Evolutionary conservation across 2,797 vertebrate genomes (phyloP).

Genomic region (Neolamprologus multifasciatus): DNA sequence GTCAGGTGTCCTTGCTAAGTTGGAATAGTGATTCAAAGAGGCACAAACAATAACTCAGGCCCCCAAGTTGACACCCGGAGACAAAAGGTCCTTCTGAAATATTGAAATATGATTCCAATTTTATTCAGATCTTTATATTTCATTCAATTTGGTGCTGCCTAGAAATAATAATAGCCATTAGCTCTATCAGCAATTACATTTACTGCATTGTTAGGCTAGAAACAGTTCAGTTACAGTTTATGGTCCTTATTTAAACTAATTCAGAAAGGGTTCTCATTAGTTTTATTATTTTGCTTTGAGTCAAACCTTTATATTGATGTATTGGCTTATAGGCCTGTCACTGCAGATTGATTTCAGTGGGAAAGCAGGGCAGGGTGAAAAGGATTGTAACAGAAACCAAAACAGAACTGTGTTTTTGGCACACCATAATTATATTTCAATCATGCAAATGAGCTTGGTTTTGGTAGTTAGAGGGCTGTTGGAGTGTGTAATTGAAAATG

Average conservation of each 20-base stretch:
- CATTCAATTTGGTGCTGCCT: not conserved
- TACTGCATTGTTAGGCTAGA: not conserved
- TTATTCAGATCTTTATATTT: not conserved
- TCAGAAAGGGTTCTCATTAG: not conserved
- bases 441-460: conserved; percentile 80
- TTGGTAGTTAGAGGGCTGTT: conserved; percentile 79
- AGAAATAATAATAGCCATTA: not conserved
- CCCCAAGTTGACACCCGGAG: not conserved
- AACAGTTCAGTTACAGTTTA: not conserved
- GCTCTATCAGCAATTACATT: not conserved
- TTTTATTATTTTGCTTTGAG: conserved; percentile 5
- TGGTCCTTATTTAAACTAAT: not conserved
- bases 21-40: not conserved
- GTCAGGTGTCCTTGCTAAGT: not conserved
- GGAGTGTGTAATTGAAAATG: conserved; percentile 84
- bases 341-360: conserved; percentile 36
- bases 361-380: conserved; percentile 31
- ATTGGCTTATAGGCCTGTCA: not conserved
- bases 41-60: conserved; percentile 21
- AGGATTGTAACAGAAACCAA: conserved; percentile 62
- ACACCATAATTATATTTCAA: conserved; percentile 78
- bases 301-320: conserved; percentile 30
- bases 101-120: not conserved
- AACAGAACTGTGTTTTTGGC: conserved; percentile 68
- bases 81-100: not conserved